A percentile compares a stretch with the other conserved stretches of the same genome.
These are phyloP conservation scores for Lepus timidus DNA, from an alignment of 2,113 vertebrate genomes.

Conservation along the genomic window DNA sequence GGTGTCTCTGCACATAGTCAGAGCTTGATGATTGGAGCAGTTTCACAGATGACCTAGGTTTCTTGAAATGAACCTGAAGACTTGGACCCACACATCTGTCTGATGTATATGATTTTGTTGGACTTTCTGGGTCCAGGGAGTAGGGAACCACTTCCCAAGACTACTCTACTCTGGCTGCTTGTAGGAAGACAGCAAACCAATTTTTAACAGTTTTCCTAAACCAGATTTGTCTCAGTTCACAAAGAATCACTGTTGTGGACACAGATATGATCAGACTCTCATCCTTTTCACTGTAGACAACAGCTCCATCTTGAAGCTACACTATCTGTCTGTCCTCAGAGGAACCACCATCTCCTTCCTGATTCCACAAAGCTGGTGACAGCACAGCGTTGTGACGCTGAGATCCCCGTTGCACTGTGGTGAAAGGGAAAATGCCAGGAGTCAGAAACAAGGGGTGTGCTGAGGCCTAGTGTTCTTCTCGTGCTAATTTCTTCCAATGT, in stretches of 20 bases:
- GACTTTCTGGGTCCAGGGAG: conserved; percentile 93
- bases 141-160: conserved; percentile 92
- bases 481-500: not conserved
- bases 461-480: not conserved
- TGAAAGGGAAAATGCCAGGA: not conserved
- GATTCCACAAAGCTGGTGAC: not conserved
- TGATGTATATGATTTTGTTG: conserved; percentile 93
- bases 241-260: not conserved
- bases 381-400: not conserved
- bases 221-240: not conserved
- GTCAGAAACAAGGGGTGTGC: not conserved
- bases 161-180: conserved; percentile 77
- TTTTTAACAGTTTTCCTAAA: not conserved
- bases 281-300: not conserved
- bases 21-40: conserved; percentile 93
- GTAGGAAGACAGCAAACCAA: not conserved
- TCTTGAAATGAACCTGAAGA: conserved; percentile 94
- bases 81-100: conserved; percentile 88
- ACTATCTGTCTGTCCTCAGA: not conserved
- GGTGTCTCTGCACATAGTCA: conserved; percentile 94
- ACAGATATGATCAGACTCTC: not conserved
- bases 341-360: not conserved
- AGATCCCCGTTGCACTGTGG: not conserved
- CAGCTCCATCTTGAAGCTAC: not conserved
- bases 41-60: conserved; percentile 90